Conservation (phyloP, 2,888 invertebrate species). For the Thysanoteuthis rhombus region DNA sequence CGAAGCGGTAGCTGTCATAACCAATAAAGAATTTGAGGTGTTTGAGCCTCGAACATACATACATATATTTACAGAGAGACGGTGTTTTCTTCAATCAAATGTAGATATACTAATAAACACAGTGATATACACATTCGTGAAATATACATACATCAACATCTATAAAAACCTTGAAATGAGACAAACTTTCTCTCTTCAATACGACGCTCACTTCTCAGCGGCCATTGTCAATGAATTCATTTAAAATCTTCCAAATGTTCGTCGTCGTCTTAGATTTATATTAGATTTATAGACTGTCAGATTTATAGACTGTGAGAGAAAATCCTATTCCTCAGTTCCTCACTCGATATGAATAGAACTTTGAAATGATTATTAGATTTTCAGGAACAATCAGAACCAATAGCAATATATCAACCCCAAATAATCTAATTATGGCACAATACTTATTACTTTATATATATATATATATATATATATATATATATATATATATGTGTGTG, state of each 20-base stretch:
- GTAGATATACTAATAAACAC: no score
- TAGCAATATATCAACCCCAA: not conserved
- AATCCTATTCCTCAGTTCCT: not conserved
- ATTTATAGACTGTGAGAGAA: no score
- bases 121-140: no score
- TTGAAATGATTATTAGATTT: not conserved
- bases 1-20: no score
- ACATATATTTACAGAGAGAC: no score
- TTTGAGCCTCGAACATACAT: no score
- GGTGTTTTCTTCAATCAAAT: no score
- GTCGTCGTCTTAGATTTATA: no score
- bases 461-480: not conserved
- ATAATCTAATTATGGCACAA: not conserved
- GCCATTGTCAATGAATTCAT: not conserved
- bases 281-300: not conserved
- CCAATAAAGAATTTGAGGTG: no score
- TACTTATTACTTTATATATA: not conserved
- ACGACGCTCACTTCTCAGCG: not conserved
- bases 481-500: not conserved
- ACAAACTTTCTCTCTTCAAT: not conserved
- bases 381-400: not conserved
- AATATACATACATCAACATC: no score
- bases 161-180: not conserved
- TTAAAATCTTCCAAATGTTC: not conserved
- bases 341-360: not conserved